These are phyloP conservation scores for Lamproptera curius DNA, from an alignment of 2,888 invertebrate genomes.

Conservation along the genomic window DNA sequence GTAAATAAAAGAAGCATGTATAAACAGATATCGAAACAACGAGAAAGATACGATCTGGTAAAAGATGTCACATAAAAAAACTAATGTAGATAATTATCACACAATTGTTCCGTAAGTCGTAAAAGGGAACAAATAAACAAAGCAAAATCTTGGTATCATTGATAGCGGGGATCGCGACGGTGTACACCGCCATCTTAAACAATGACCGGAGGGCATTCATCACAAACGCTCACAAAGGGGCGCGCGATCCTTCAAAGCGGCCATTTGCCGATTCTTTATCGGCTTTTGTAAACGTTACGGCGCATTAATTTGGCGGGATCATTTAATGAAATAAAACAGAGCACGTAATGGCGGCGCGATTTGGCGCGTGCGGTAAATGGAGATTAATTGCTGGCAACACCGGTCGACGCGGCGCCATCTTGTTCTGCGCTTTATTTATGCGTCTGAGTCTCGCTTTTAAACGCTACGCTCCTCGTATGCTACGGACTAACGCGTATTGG, in stretches of 20 bases:
- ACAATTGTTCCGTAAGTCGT: no score
- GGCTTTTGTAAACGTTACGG: constrained; percentile 58
- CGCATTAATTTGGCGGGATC: constrained; percentile 67
- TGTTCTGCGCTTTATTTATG: constrained; percentile 63
- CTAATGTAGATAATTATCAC: no score
- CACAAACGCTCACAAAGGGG: constrained; percentile 50
- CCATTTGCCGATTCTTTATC: constrained; percentile 52
- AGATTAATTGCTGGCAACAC: constrained; percentile 72
- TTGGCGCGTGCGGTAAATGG: constrained; percentile 69
- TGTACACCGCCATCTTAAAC: constrained; percentile 32
- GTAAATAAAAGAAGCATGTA: no score
- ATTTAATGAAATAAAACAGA: constrained; percentile 75
- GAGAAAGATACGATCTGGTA: no score
- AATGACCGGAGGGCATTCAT: constrained; percentile 50
- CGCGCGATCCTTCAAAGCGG: constrained; percentile 46
- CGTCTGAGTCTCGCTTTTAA: constrained; percentile 44
- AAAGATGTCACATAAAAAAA: no score
- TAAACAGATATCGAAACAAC: no score
- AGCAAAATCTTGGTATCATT: no score
- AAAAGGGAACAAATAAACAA: no score
- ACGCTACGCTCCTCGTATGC: constrained; percentile 2
- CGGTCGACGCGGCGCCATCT: constrained; percentile 56
- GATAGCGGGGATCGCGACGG: no score
- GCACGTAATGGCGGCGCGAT: constrained; percentile 64
- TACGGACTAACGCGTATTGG: no score